Percentiles rank a stretch among this genome's conserved stretches.
phyloP scores from a whole-genome alignment of 1,140 invertebrate genomes.

The Aporrectodea caliginosa region DNA sequence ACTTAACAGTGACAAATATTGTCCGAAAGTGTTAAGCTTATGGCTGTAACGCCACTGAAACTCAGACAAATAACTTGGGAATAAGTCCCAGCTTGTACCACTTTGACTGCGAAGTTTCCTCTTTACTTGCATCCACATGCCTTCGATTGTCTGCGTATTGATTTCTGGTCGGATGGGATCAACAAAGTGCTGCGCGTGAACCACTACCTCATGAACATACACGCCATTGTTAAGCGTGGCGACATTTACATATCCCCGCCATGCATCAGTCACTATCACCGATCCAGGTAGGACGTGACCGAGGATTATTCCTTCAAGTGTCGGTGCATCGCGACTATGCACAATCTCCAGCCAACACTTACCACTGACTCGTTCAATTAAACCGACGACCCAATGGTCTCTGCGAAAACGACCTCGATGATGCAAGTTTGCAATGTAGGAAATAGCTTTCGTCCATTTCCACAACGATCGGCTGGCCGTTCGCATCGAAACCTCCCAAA shows the following conservation, averaged over 20 bases:
- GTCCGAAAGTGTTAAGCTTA: background rate
- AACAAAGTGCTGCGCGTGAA: background rate
- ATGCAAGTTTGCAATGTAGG: background rate
- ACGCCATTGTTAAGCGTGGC: background rate
- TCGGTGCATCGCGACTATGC: background rate
- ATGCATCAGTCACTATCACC: background rate
- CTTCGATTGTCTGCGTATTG: constrained; percentile 2
- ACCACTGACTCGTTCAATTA: background rate
- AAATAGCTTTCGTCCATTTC: background rate
- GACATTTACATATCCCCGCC: background rate
- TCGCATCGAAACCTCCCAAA: background rate
- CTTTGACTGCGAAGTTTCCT: background rate
- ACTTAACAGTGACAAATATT: background rate
- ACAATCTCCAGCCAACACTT: background rate
- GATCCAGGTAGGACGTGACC: constrained; percentile 1
- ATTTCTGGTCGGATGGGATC: background rate
- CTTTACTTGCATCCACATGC: background rate
- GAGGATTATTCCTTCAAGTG: background rate
- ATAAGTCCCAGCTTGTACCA: background rate
- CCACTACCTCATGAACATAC: background rate
- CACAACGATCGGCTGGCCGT: background rate
- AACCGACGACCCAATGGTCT: background rate
- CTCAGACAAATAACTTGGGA: background rate
- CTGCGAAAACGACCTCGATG: background rate
- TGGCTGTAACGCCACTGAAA: constrained; percentile 4